Base-by-base conservation (phyloP, 2,888 invertebrate genomes). In the Nomada fabriciana region DNA sequence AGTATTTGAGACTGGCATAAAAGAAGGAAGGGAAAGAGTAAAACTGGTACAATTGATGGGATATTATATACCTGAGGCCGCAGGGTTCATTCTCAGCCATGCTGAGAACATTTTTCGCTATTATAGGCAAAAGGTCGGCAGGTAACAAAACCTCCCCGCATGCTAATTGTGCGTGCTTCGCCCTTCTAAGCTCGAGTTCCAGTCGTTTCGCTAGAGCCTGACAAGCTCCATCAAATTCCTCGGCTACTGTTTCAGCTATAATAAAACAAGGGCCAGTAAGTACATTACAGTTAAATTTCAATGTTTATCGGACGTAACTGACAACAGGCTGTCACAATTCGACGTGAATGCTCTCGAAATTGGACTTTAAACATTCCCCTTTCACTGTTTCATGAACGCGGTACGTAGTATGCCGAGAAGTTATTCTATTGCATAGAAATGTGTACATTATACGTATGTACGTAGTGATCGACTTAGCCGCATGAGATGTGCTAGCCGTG, bases 31-130 rank as follows among this genome's bases (percentile, higher is more conserved):
- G 1, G 7, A 25, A 53, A 4, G 57, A 60, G 57, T 3, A 18
- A 47, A 50, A 25, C 2, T n/a, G 20, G 4, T n/a, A n/a, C 2
- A 2, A 11, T 23, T 1, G 29, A 9, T 53, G 1, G 15, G 2
- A 18, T 1, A 55, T 10, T 18, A 57, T 86, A 89, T 84, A 94
- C 88, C 97, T 95, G 67, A 98, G 95, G 69, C 98, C 98, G 94
- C 98, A 98, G 23, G 98, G 98, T 94, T 98, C 98, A 70, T 96
- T 96, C 93, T 98, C 98, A 1, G 98, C 97, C 95, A 97, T 96
- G 74, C 96, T 95, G 71, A 98, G 95, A 82, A 98, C 96, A 93
- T 98, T 97, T 85, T 96, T 95, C 64, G 98, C 96, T 82, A 98
- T 97, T 86, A 97, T 95, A 86, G 96, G 96, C 76, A 98, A 95